Evolutionary conservation across 2,888 invertebrate species (phyloP).

Genomic region (Stenodera caucasica): DNA sequence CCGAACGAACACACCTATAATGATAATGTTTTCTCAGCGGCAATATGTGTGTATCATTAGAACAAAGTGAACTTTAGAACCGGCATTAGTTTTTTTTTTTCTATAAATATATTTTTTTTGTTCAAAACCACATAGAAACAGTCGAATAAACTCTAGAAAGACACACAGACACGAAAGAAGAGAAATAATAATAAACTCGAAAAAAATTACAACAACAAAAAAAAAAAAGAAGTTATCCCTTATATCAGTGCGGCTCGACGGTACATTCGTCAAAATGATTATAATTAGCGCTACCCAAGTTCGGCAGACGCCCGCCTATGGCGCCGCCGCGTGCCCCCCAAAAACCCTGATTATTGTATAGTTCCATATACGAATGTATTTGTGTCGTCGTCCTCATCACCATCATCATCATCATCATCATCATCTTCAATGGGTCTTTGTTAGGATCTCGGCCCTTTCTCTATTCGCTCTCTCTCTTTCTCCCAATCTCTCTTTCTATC

Average conservation of each 20-base stretch:
- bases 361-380: slow-evolving; percentile 8
- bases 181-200: background rate
- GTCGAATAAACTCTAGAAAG: background rate
- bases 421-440: slow-evolving; percentile 24
- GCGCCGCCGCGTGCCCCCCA: slow-evolving; percentile 46
- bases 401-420: slow-evolving; percentile 1
- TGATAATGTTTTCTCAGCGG: slow-evolving; percentile 38
- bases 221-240: slow-evolving; percentile 28
- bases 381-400: background rate
- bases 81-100: background rate
- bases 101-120: background rate
- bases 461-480: background rate
- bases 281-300: slow-evolving; percentile 49
- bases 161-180: background rate
- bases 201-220: slow-evolving; percentile 9
- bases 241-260: slow-evolving; percentile 43
- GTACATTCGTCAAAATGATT: slow-evolving; percentile 47
- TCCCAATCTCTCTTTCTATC: too few species aligned
- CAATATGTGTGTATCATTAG: slow-evolving; percentile 37
- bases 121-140: background rate
- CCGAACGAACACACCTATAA: slow-evolving; percentile 33
- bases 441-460: slow-evolving; percentile 13
- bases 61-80: slow-evolving; percentile 30
- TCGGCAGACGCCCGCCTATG: slow-evolving; percentile 52
- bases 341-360: slow-evolving; percentile 24